phyloP scores from a whole-genome alignment of 1,140 invertebrate genomes.

The Temnothorax curvispinosus region DNA sequence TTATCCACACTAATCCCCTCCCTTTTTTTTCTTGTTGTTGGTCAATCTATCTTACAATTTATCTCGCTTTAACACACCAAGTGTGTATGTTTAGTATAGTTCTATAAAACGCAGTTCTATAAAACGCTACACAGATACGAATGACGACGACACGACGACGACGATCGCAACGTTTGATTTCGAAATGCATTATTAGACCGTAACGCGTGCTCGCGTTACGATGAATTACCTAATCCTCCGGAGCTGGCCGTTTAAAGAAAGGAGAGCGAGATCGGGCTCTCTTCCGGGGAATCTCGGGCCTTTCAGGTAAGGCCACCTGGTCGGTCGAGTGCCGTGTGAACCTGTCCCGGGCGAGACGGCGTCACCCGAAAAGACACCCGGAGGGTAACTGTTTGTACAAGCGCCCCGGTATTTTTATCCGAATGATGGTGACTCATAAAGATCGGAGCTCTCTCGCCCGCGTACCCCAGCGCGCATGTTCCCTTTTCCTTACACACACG shows the following conservation, averaged over 20 bases:
- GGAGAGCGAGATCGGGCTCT: neutral
- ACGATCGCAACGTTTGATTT: conserved; percentile 2
- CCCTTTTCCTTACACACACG: conserved; percentile 32
- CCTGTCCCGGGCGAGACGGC: conserved; percentile 66
- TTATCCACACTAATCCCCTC: neutral
- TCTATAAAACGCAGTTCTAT: neutral
- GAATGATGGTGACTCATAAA: conserved; percentile 80
- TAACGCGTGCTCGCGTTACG: conserved; percentile 44
- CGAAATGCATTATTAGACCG: conserved; percentile 51
- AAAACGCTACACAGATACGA: neutral
- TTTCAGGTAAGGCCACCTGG: conserved; percentile 75
- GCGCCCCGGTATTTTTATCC: conserved; percentile 80
- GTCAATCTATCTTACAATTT: conserved; percentile 19
- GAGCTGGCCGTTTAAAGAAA: conserved; percentile 18
- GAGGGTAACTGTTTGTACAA: conserved; percentile 81
- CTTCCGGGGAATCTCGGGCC: conserved; percentile 33
- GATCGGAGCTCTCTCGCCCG: conserved; percentile 72
- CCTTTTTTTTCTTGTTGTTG: neutral
- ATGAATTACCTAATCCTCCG: conserved; percentile 42
- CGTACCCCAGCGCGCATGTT: conserved; percentile 56
- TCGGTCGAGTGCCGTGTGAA: conserved; percentile 75
- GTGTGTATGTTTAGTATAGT: too few species aligned
- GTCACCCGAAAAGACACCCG: conserved; percentile 73
- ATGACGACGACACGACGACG: neutral
- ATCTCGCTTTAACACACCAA: neutral